These are phyloP conservation scores for Cyclura pinguis DNA, from an alignment of 2,797 vertebrate species.

Conservation along the genomic window DNA sequence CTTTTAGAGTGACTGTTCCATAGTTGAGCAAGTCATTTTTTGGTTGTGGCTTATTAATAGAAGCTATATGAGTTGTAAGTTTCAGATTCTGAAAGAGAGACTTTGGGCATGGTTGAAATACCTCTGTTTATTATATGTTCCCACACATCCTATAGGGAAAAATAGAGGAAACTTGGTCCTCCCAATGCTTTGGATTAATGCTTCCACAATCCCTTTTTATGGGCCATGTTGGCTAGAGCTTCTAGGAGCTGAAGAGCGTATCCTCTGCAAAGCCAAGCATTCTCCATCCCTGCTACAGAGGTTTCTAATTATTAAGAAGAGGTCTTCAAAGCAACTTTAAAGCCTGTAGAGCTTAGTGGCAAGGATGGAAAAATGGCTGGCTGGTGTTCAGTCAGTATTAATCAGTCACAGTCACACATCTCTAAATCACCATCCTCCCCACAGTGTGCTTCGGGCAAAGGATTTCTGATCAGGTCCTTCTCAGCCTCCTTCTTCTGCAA, in stretches of 20 bases:
- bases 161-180: no score
- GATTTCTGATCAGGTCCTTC: constrained; percentile 24
- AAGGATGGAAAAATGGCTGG: background rate
- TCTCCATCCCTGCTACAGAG: background rate
- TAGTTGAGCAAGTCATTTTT: background rate
- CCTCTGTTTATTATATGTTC: background rate
- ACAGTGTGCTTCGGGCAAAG: background rate
- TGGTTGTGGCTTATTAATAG: background rate
- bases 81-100: background rate
- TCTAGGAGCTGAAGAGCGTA: no score
- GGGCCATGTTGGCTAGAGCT: no score
- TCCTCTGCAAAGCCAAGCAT: background rate
- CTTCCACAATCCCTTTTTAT: no score
- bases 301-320: background rate
- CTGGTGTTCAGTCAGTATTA: background rate
- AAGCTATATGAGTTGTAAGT: background rate
- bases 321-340: background rate
- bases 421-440: background rate
- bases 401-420: background rate
- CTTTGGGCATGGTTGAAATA: background rate
- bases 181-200: no score
- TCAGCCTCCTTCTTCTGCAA: fast-evolving
- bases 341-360: background rate
- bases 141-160: background rate
- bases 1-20: background rate